A percentile compares a stretch with the other conserved stretches of the same genome.
phyloP scores from a whole-genome alignment of 2,113 vertebrate genomes.

The Seriola aureovittata region DNA sequence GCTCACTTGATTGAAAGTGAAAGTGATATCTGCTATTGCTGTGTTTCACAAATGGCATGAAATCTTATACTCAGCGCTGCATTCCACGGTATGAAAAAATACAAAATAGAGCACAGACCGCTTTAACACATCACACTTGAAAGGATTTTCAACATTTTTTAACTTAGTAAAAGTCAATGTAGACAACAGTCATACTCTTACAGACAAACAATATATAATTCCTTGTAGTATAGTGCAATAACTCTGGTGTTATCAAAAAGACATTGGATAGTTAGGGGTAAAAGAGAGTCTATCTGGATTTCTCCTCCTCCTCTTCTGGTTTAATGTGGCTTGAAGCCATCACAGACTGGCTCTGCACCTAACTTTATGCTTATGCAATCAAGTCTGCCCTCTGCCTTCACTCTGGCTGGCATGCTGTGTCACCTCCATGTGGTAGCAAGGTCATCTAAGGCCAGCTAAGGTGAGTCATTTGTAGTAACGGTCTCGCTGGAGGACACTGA shows the following conservation, averaged over 20 bases:
- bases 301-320: conserved; percentile 43
- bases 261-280: conserved; percentile 32
- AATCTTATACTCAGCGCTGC: background rate
- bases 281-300: conserved; percentile 33
- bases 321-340: conserved; percentile 45
- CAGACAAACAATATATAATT: conserved; percentile 19
- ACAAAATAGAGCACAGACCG: conserved; percentile 37
- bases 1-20: background rate
- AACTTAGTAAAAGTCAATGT: conserved; percentile 36
- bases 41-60: conserved; percentile 8
- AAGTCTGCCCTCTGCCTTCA: conserved; percentile 28
- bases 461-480: conserved; percentile 47
- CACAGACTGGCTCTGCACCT: conserved; percentile 45
- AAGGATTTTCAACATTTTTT: conserved; percentile 40
- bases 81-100: conserved; percentile 38
- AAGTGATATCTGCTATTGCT: background rate
- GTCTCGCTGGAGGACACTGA: conserved; percentile 77
- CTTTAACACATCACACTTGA: conserved; percentile 27
- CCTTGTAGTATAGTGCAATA: conserved; percentile 58
- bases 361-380: conserved; percentile 54
- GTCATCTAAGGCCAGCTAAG: conserved; percentile 50
- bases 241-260: conserved; percentile 18
- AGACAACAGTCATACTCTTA: conserved; percentile 40
- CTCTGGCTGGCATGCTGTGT: conserved; percentile 52
- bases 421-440: conserved; percentile 47